phyloP scores from a whole-genome alignment of 2,113 vertebrate species.

The Pedetes capensis region DNA sequence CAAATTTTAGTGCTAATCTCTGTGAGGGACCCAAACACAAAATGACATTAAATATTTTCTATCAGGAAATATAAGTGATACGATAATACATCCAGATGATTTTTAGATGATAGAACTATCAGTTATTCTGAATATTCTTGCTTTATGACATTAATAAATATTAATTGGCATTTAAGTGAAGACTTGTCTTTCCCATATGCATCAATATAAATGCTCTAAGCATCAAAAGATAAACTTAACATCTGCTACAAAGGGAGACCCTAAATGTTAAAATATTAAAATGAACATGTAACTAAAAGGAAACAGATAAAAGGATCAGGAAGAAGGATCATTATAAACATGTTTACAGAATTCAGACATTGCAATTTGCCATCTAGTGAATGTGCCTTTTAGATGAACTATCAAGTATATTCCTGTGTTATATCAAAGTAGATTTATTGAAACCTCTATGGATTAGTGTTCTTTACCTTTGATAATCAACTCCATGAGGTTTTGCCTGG shows the following conservation, averaged over 20 bases:
- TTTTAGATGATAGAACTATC: slow-evolving; percentile 2
- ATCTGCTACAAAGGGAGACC: neutral
- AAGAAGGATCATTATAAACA: neutral
- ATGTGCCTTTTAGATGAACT: neutral
- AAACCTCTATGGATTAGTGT: slow-evolving; percentile 12
- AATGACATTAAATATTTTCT: neutral
- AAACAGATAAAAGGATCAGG: neutral
- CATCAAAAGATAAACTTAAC: slow-evolving; percentile 13
- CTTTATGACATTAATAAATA: slow-evolving; percentile 33
- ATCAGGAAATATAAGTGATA: neutral
- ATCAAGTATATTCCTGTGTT: neutral
- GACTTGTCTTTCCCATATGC: neutral
- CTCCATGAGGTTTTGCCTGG: neutral
- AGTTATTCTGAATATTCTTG: slow-evolving; percentile 1
- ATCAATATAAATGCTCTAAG: neutral
- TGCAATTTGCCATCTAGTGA: neutral
- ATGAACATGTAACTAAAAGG: neutral
- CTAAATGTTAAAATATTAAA: neutral
- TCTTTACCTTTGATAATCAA: neutral
- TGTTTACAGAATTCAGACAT: neutral
- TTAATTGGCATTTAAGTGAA: slow-evolving; percentile 11
- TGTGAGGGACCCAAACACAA: neutral
- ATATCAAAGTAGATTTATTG: neutral
- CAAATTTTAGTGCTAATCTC: neutral
- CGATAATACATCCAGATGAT: neutral